phyloP scores from a whole-genome alignment of 2,888 invertebrate species.

The Microctonus brassicae region DNA sequence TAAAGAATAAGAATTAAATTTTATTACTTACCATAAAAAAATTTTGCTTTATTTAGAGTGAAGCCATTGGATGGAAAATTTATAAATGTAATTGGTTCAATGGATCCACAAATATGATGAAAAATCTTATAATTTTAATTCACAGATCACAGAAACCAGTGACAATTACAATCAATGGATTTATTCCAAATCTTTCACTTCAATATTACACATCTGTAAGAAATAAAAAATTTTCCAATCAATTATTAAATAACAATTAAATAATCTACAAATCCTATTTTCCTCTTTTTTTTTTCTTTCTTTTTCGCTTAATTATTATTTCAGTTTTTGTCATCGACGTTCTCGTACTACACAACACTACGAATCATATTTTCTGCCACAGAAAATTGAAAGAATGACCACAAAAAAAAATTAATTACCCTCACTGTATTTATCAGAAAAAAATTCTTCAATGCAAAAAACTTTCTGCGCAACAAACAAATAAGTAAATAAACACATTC shows the following conservation, averaged over 20 bases:
- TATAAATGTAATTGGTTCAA: slow-evolving; percentile 47
- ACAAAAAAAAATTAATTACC: no score
- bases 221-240: neutral
- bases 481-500: no score
- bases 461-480: no score
- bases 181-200: slow-evolving; percentile 36
- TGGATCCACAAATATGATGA: slow-evolving; percentile 40
- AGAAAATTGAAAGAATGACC: neutral
- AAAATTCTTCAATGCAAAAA: no score
- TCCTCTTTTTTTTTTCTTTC: neutral
- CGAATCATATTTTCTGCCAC: slow-evolving; percentile 12
- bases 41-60: slow-evolving; percentile 35
- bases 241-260: neutral
- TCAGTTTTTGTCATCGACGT: slow-evolving; percentile 25
- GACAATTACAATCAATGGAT: slow-evolving; percentile 31
- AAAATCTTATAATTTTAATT: slow-evolving; percentile 32
- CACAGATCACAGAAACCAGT: slow-evolving; percentile 36
- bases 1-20: no score
- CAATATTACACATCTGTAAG: slow-evolving; percentile 39
- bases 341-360: slow-evolving; percentile 32
- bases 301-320: neutral
- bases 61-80: slow-evolving; percentile 35
- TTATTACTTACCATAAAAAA: no score
- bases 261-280: neutral
- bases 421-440: no score